A percentile compares a stretch with the other conserved stretches of the same genome.
Conservation (phyloP, 2,113 vertebrate species). For the Copsychus sechellarum region DNA sequence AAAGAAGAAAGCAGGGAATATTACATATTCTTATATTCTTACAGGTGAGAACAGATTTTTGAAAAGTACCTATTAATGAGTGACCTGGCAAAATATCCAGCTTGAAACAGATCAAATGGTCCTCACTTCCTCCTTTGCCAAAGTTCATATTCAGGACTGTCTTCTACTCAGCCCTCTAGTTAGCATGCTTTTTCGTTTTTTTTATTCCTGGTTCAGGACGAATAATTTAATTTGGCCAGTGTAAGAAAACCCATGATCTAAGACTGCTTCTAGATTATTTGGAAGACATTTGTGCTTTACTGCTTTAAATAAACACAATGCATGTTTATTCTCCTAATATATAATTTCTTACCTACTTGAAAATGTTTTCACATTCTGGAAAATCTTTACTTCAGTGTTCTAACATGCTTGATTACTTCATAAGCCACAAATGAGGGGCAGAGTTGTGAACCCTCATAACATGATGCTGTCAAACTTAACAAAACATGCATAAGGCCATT, state of each 20-base stretch:
- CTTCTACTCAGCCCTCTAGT: neutral
- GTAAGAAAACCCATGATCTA: neutral
- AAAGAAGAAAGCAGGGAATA: neutral
- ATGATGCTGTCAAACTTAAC: slow-evolving; percentile 55
- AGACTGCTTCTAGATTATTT: neutral
- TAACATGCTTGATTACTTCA: slow-evolving; percentile 40
- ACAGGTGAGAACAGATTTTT: neutral
- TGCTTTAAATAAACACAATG: neutral
- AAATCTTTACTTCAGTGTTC: neutral
- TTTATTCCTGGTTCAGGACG: neutral
- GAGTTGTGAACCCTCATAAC: slow-evolving; percentile 45
- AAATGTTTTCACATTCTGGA: neutral
- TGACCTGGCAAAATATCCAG: neutral
- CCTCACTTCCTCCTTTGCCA: neutral
- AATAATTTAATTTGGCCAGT: neutral
- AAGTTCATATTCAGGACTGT: neutral
- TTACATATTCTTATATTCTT: too few relatives aligned
- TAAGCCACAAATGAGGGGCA: slow-evolving; percentile 36
- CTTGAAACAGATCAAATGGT: neutral
- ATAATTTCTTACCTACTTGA: neutral
- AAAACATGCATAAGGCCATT: slow-evolving; percentile 46
- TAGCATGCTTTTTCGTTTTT: neutral
- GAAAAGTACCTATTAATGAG: neutral
- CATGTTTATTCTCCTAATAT: neutral
- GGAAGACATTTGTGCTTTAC: neutral